phyloP scores from a whole-genome alignment of 2,113 vertebrate species.

The Bagarius yarrelli region DNA sequence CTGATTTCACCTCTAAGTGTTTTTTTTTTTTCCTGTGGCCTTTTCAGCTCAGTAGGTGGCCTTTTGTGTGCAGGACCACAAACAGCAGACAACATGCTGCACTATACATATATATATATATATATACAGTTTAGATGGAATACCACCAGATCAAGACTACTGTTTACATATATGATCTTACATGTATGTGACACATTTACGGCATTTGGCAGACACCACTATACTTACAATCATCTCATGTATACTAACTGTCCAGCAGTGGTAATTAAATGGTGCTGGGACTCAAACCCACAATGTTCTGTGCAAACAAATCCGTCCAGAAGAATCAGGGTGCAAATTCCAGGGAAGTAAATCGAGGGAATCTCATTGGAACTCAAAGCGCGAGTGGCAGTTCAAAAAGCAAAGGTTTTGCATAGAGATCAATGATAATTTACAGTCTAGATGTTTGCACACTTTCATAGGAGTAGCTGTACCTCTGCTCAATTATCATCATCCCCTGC shows the following conservation, averaged over 20 bases:
- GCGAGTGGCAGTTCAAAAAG: neutral
- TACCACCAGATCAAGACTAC: neutral
- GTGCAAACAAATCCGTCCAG: neutral
- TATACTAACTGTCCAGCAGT: too few species aligned
- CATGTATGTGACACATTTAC: too few species aligned
- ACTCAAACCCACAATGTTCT: too few species aligned
- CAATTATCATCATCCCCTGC: neutral
- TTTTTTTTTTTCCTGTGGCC: slow-evolving; percentile 70
- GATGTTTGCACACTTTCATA: neutral
- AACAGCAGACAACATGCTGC: slow-evolving; percentile 51
- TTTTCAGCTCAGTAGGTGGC: slow-evolving; percentile 68
- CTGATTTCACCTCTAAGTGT: slow-evolving; percentile 71
- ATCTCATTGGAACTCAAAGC: too few species aligned
- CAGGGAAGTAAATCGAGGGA: neutral
- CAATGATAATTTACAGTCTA: neutral
- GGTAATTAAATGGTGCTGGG: too few species aligned
- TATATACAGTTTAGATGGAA: slow-evolving; percentile 10
- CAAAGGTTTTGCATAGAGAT: neutral
- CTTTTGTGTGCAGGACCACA: slow-evolving; percentile 58
- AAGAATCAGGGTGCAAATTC: neutral
- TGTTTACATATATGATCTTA: too few species aligned
- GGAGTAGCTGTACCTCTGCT: neutral
- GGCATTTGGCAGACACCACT: too few species aligned
- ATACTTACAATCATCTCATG: too few species aligned
- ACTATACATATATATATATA: neutral